Percentiles rank a stretch among this genome's conserved stretches.
Evolutionary conservation across 64 coral and sea anemone genomes (phyloP).

Genomic region (Pocillopora verrucosa): DNA sequence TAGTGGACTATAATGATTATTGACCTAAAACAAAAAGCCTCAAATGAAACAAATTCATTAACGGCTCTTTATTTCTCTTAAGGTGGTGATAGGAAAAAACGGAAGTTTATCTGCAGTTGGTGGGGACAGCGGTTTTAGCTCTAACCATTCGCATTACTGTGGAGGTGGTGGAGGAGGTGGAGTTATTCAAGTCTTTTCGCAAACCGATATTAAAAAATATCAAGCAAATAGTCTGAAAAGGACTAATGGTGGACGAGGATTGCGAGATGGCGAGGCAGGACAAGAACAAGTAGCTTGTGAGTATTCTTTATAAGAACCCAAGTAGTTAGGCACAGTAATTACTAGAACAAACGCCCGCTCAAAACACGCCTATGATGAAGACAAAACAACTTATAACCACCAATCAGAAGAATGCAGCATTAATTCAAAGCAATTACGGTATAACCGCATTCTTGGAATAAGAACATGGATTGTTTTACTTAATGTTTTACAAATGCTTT

Average conservation of each 20-base stretch:
- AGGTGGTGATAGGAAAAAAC: slow-evolving; percentile 6
- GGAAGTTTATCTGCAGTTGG: slow-evolving; percentile 18
- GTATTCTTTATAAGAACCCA: neutral
- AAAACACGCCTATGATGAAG: too few species aligned
- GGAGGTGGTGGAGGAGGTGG: slow-evolving; percentile 65
- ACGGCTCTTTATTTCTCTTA: neutral
- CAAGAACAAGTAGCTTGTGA: slow-evolving; percentile 16
- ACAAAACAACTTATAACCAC: too few species aligned
- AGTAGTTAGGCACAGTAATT: too few species aligned
- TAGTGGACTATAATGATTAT: too few species aligned
- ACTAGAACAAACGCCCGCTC: too few species aligned
- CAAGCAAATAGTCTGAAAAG: neutral
- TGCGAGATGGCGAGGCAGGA: slow-evolving; percentile 36
- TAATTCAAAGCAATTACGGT: too few species aligned
- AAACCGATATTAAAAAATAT: neutral
- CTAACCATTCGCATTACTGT: slow-evolving; percentile 7
- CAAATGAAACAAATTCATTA: neutral
- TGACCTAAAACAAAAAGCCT: too few species aligned
- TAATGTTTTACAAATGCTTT: too few species aligned
- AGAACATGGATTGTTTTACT: too few species aligned
- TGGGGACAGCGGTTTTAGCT: slow-evolving; percentile 49
- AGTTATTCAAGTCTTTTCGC: slow-evolving; percentile 58
- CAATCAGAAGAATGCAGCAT: too few species aligned
- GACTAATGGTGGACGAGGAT: slow-evolving; percentile 25
- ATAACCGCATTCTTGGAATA: too few species aligned